Conservation (phyloP, 2,113 vertebrate genomes). For the Orthonyx spaldingii region DNA sequence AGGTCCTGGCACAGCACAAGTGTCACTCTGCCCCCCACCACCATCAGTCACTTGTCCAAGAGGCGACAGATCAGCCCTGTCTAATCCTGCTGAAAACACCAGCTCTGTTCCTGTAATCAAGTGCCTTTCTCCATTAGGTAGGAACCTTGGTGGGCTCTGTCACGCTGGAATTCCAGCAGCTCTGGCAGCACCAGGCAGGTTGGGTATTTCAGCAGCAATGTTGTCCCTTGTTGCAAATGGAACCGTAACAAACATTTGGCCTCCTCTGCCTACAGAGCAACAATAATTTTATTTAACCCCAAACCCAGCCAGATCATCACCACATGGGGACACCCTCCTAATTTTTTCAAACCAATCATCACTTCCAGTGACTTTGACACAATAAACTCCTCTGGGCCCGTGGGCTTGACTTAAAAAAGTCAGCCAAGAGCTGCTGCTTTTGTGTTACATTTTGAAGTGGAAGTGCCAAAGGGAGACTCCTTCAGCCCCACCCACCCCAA, state of each 20-base stretch:
- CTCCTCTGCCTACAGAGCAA: neutral
- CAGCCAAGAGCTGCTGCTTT: neutral
- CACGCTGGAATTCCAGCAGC: neutral
- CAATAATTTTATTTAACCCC: neutral
- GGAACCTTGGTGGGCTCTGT: rapidly evolving
- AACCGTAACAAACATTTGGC: neutral
- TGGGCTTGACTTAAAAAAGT: neutral
- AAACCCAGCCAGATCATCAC: neutral
- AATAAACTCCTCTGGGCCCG: neutral
- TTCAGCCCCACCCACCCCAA: neutral
- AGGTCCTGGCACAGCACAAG: neutral
- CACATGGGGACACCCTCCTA: neutral
- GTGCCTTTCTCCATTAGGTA: neutral
- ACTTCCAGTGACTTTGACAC: neutral
- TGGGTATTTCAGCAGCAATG: neutral
- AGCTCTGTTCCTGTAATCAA: neutral
- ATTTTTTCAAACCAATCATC: neutral
- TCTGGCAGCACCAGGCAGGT: neutral
- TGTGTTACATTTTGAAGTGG: neutral
- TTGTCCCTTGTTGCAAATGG: neutral
- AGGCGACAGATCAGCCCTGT: neutral
- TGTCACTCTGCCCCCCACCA: neutral
- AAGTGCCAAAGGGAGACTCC: neutral
- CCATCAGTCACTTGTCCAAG: neutral
- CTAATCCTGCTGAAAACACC: neutral